Base-by-base conservation (phyloP, 1,140 invertebrate genomes). In the Aphaenogaster ashmeadi region DNA sequence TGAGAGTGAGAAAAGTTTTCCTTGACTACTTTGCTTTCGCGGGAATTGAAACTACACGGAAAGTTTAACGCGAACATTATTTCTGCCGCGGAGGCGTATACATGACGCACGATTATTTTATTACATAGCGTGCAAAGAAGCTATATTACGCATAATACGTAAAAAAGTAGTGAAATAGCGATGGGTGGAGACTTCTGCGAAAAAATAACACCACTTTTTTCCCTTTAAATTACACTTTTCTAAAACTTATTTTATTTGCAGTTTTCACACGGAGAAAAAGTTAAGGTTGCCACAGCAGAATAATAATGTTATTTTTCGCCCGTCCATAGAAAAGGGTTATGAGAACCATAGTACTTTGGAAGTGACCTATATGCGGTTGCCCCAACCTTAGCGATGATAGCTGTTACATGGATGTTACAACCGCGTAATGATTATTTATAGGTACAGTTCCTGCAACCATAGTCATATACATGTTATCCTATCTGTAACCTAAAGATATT, bases 231-330 rank as follows among this genome's bases (percentile, higher is more conserved):
- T 47, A 74, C 9, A n/a, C 3, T 71, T 56, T 56, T 60, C 7
- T 60, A 21, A 75, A 74, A 84, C 41, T 74, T 72, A 47, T 74
- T 83, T 83, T 33, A 72, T 74, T 77, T 44, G 38, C 72, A 13
- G 13, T 44, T 77, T 27, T 27, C 27, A 27, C 27, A 27, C 27
- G 27, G 27, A 27, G 27, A 27, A 27, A 27, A 27, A 27, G 21
- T 27, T 27, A 27, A 27, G 0, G 27, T 27, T 27, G 27, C 27
- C 27, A 27, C 27, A 27, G 27, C 27, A 27, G 27, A 27, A 27
- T 27, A 27, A 27, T 27, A 27, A 27, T 27, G 27, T 27, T 27
- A 27, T 27, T 27, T 27, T 27, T 27, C 27, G 27, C 27, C 27
- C 27, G 27, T 27, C 27, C 0, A 27, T 27, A 27, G 27, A 27